These are phyloP conservation scores for Zoanthus gigantus DNA, from an alignment of 92 coral and sea anemone species.

Conservation along the genomic window DNA sequence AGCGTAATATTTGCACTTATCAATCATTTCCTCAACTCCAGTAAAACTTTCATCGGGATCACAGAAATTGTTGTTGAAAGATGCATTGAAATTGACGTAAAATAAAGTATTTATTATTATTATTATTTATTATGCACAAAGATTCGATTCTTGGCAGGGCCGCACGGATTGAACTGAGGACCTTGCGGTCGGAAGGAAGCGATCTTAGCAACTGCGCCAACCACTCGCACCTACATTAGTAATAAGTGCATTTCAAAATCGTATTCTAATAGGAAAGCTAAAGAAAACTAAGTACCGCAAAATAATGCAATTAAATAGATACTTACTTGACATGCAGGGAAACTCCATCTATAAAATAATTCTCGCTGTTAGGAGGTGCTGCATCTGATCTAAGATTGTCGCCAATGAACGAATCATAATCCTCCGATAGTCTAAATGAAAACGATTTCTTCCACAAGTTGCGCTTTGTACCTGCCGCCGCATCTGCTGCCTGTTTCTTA, in stretches of 20 bases:
- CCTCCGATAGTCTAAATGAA: constrained; percentile 34
- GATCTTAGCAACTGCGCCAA: too few species aligned
- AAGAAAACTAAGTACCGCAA: background rate
- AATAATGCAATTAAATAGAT: too few species aligned
- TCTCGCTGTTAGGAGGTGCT: constrained; percentile 51
- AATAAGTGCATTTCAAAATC: background rate
- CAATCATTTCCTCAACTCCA: too few species aligned
- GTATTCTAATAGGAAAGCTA: background rate
- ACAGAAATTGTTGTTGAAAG: too few species aligned
- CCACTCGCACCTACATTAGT: background rate
- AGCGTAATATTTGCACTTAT: too few species aligned
- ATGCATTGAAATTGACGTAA: too few species aligned
- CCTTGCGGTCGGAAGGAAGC: too few species aligned
- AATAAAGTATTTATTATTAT: too few species aligned
- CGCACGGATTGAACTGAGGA: too few species aligned
- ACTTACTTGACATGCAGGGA: constrained; percentile 85
- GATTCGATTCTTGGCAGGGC: too few species aligned
- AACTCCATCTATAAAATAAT: constrained; percentile 90
- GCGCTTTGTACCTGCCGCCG: constrained; percentile 12
- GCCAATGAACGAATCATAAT: constrained; percentile 38
- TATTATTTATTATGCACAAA: too few species aligned
- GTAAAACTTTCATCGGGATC: too few species aligned
- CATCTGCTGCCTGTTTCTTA: constrained; percentile 2
- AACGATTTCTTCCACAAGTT: constrained; percentile 40
- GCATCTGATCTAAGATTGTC: constrained; percentile 37